Evolutionary conservation across 2,888 invertebrate genomes (phyloP).

Genomic region (Eumerus sabulonum): DNA sequence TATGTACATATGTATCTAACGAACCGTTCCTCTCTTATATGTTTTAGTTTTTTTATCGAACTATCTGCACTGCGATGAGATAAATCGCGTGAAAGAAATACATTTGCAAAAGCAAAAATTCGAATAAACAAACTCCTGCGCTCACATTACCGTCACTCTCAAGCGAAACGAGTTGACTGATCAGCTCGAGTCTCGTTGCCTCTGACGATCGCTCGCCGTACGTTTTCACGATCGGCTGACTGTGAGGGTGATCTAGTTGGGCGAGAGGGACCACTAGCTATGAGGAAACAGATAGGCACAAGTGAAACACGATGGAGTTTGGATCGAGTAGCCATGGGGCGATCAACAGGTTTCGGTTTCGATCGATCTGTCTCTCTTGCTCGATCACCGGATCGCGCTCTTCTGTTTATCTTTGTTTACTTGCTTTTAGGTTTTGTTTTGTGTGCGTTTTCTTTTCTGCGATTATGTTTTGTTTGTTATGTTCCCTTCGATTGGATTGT

Average conservation of each 20-base stretch:
- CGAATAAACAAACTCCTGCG: constrained; percentile 21
- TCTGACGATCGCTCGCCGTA: constrained; percentile 9
- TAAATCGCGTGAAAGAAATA: constrained; percentile 21
- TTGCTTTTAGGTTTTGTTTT: constrained; percentile 19
- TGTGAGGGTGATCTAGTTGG: constrained; percentile 56
- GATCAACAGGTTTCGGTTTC: constrained; percentile 56
- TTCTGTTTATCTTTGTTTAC: constrained; percentile 59
- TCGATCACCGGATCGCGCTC: constrained; percentile 31
- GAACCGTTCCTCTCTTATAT: too few species aligned
- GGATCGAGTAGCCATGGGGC: constrained; percentile 10
- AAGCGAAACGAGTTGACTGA: constrained; percentile 61
- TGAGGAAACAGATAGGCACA: constrained; percentile 14
- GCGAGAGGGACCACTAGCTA: constrained; percentile 20
- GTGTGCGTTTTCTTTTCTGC: constrained; percentile 56
- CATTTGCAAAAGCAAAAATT: constrained; percentile 5
- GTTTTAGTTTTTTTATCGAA: background rate
- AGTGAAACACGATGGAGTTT: background rate
- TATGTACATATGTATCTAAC: too few species aligned
- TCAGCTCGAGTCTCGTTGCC: constrained; percentile 64
- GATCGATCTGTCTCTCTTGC: constrained; percentile 58
- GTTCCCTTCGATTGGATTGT: background rate
- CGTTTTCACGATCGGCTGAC: constrained; percentile 6
- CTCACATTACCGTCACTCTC: constrained; percentile 39
- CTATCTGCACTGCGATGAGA: background rate
- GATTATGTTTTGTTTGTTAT: constrained; percentile 39